Conservation (phyloP, 1,140 invertebrate species). For the Chymomyza costata region DNA sequence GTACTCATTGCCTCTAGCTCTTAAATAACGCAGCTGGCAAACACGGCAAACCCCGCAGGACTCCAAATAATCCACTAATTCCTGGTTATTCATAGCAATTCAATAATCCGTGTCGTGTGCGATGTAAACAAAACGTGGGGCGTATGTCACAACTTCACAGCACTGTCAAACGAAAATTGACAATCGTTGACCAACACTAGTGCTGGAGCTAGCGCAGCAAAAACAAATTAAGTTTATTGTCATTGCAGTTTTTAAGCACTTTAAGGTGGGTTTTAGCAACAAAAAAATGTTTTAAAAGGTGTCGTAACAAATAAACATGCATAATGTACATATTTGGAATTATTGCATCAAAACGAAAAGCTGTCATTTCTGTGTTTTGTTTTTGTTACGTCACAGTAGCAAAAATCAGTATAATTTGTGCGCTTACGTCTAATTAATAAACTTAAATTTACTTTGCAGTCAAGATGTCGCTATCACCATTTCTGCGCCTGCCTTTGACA, state of each 20-base stretch:
- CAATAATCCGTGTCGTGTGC: not conserved
- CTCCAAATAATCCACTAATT: slow-evolving; percentile 74
- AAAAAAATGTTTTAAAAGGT: not conserved
- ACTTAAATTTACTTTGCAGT: slow-evolving; percentile 5
- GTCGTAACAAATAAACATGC: too few relatives aligned
- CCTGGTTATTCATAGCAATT: slow-evolving; percentile 60
- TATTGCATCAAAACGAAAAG: not conserved
- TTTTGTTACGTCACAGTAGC: slow-evolving; percentile 62
- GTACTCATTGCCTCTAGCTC: slow-evolving; percentile 74
- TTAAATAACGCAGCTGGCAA: slow-evolving; percentile 78
- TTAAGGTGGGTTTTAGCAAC: slow-evolving; percentile 32
- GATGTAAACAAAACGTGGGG: slow-evolving; percentile 54
- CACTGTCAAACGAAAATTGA: slow-evolving; percentile 17
- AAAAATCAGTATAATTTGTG: not conserved
- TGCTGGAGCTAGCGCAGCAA: slow-evolving; percentile 17
- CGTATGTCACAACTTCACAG: too few relatives aligned
- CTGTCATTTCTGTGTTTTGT: not conserved
- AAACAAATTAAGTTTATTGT: slow-evolving; percentile 39
- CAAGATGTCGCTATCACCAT: slow-evolving; percentile 78
- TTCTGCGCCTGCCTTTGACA: slow-evolving; percentile 80
- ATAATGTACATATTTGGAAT: too few relatives aligned
- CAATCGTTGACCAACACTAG: slow-evolving; percentile 17
- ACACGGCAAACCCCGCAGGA: slow-evolving; percentile 76
- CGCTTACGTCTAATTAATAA: not conserved
- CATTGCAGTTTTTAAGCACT: slow-evolving; percentile 22